Base-by-base conservation (phyloP, 2,113 vertebrate genomes). In the Herpailurus yagouaroundi region DNA sequence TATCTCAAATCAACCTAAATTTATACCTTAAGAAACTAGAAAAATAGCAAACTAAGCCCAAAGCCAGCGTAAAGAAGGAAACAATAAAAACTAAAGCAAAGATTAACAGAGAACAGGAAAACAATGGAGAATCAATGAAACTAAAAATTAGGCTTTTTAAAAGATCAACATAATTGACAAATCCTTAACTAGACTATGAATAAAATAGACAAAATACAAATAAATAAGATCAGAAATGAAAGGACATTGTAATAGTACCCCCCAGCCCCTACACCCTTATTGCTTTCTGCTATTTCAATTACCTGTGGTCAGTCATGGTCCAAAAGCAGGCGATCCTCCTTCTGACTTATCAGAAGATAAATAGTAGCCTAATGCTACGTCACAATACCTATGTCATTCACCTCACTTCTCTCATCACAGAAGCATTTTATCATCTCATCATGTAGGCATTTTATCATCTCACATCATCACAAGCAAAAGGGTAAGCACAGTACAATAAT, bases 151-250 rank as follows among this genome's bases (percentile, higher is more conserved):
- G 14, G 55, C 55, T 68, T 71, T 41, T 50, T 66, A 82, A 94
- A 60, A 60, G 57, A 60, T 60, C 19, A 60, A 60, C n/a, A 84
- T 73, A 84, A 14, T 69, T 68, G 31, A 41, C 29, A 84, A 68
- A 96, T 23, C 23, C 50, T 87, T 92, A 73, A 7, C 50, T 41
- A 52, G 16, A 79, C 66, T 64, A 60, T 33, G 7, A 33, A 80
- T 77, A 93, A 91, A 80, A 45, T 41, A 11, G 5, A 91, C 64
- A 85, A 86, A 64, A 71, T 18, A 8, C 55, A 88, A 88, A 73
- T 81, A 80, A 92, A 29, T 79, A 79, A 92, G 36, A 81, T 73
- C 73, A 81, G 27, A 92, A 95, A 55, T 90, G n/a, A 90, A 92
- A 86, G 52, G 27, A 14, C 36, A 68, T 29, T 77, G 27, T 41